Conservation (phyloP, 2,888 invertebrate species). For the Leptopilina drosophilae region DNA sequence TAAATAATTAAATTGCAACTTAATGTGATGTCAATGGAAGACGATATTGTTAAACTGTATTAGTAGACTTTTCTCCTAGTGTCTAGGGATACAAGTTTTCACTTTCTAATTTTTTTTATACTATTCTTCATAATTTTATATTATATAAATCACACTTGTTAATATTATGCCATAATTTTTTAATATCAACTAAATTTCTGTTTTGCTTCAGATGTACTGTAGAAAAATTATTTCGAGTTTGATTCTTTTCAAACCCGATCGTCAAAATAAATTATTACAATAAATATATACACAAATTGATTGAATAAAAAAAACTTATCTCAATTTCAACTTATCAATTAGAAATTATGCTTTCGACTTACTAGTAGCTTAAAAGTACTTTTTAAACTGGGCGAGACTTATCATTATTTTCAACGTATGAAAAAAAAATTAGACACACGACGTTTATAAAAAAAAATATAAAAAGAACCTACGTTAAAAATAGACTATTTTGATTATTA, state of each 20-base stretch:
- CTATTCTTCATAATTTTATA: slow-evolving; percentile 1
- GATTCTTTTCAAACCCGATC: slow-evolving; percentile 2
- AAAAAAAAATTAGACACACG: neutral
- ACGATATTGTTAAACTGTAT: slow-evolving; percentile 44
- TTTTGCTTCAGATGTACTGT: neutral
- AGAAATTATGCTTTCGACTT: slow-evolving; percentile 9
- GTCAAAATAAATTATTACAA: slow-evolving; percentile 32
- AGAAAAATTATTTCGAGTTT: neutral
- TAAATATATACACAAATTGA: slow-evolving; percentile 15
- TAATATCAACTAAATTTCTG: slow-evolving; percentile 10
- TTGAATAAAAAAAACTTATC: neutral
- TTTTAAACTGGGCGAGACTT: neutral
- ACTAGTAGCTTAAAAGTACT: neutral
- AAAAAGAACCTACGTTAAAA: slow-evolving; percentile 1
- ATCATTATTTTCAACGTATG: neutral
- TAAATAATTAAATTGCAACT: slow-evolving; percentile 29
- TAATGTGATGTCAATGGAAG: slow-evolving; percentile 46
- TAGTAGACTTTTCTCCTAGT: slow-evolving; percentile 28
- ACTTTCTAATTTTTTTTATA: neutral
- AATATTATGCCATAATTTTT: slow-evolving; percentile 16
- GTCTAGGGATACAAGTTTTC: slow-evolving; percentile 24
- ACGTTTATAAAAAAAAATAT: neutral
- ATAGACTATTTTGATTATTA: slow-evolving; percentile 8
- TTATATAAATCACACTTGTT: neutral
- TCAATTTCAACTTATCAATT: neutral